Evolutionary conservation across 2,797 vertebrate genomes (phyloP).

Genomic region (Botia almorhae): DNA sequence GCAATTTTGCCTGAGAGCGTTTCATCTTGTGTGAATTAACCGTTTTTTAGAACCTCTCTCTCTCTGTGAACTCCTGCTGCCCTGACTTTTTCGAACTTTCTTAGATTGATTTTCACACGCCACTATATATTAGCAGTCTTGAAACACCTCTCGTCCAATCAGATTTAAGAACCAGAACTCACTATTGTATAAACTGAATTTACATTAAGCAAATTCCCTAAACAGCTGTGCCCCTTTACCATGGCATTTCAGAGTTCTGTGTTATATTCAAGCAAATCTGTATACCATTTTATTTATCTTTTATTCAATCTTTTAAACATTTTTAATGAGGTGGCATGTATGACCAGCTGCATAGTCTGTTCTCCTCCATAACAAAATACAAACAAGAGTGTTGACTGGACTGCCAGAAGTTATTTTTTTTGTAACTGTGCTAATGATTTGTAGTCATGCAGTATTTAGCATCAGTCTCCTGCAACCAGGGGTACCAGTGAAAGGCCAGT

Average conservation of each 20-base stretch:
- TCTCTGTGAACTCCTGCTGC: neutral
- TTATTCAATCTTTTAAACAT: neutral
- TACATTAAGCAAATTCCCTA: too few species aligned
- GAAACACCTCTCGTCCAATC: neutral
- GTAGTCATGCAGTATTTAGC: constrained; percentile 14
- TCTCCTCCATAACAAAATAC: neutral
- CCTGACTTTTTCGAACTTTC: neutral
- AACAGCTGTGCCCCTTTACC: neutral
- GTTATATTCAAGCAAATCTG: neutral
- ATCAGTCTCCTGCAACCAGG: neutral
- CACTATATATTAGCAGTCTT: neutral
- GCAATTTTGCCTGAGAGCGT: neutral
- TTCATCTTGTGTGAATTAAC: constrained; percentile 17
- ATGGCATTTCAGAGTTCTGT: neutral
- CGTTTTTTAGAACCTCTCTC: neutral
- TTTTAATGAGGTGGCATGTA: neutral
- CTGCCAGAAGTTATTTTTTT: neutral
- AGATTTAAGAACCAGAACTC: neutral
- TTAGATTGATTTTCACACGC: neutral
- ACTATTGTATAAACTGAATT: neutral
- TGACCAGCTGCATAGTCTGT: neutral
- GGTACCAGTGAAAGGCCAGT: constrained; percentile 29
- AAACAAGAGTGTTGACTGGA: constrained; percentile 13
- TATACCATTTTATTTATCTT: neutral
- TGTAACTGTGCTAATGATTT: constrained; percentile 13